A percentile compares a stretch with the other conserved stretches of the same genome.
phyloP scores from a whole-genome alignment of 2,797 vertebrate genomes.

The Aythya fuligula region DNA sequence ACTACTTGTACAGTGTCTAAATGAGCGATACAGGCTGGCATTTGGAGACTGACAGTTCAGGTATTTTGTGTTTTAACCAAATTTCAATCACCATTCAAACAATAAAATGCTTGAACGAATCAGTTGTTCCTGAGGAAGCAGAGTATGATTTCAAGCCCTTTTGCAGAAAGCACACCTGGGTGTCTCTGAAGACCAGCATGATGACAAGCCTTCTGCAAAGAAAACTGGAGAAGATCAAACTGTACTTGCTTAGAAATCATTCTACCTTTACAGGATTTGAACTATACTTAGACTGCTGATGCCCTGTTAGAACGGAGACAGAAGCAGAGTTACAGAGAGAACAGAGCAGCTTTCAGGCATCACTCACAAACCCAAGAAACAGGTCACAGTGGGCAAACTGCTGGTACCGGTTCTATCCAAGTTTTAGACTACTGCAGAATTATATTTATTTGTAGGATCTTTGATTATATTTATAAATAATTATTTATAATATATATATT shows the following conservation, averaged over 20 bases:
- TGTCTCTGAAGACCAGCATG: not conserved
- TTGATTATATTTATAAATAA: not conserved
- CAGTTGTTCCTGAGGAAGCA: not conserved
- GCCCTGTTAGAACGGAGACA: not conserved
- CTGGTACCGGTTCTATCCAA: not conserved
- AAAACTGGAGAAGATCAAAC: not conserved
- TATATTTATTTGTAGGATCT: too few relatives aligned
- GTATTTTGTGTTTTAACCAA: not conserved
- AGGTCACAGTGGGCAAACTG: not conserved
- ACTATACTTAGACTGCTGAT: not conserved
- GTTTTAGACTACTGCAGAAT: constrained; percentile 20
- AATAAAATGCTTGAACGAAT: not conserved
- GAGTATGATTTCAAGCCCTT: not conserved
- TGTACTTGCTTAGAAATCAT: not conserved
- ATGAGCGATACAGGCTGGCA: not conserved
- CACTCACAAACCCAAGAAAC: constrained; percentile 2
- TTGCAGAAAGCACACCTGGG: not conserved
- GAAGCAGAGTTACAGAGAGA: not conserved
- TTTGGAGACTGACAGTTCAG: not conserved
- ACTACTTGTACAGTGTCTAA: not conserved
- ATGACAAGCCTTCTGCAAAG: not conserved
- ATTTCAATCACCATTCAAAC: not conserved
- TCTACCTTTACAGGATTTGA: not conserved
- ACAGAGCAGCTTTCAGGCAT: not conserved
- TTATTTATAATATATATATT: not conserved